Evolutionary conservation across 53 echinoderm and acorn worm genomes (phyloP).

Genomic region (Holothuria scabra): DNA sequence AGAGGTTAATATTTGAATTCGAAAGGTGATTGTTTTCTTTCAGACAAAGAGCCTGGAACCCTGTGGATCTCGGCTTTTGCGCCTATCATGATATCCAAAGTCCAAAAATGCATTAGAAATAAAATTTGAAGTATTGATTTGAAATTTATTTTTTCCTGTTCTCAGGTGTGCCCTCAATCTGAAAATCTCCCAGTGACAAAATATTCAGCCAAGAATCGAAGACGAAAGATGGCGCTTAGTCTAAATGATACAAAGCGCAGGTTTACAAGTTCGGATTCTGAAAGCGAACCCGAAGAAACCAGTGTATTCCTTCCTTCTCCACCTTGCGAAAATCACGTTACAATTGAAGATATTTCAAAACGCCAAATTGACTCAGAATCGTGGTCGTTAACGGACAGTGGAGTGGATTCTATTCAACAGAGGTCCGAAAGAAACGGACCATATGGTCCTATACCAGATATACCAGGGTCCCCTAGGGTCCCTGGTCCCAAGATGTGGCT

Average conservation of each 20-base stretch:
- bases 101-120: no score
- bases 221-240: no score
- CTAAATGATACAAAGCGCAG: not conserved
- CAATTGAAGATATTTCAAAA: conserved; percentile 26
- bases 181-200: not conserved
- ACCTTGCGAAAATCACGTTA: not conserved
- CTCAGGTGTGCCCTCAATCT: not conserved
- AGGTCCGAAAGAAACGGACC: conserved; percentile 4
- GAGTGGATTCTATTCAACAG: conserved; percentile 25
- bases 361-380: not conserved
- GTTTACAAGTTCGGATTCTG: not conserved
- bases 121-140: no score
- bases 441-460: not conserved
- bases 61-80: no score
- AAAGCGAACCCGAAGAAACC: not conserved
- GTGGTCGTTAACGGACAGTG: conserved; percentile 13
- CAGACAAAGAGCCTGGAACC: no score
- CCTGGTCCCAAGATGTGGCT: conserved; percentile 27
- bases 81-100: no score
- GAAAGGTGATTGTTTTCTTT: no score
- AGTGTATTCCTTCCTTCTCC: not conserved
- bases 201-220: not conserved
- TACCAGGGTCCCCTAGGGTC: conserved; percentile 21
- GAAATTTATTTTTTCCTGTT: not conserved
- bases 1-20: no score